Base-by-base conservation (phyloP, 2,888 invertebrate species). In the Amphipyra tragopoginis region DNA sequence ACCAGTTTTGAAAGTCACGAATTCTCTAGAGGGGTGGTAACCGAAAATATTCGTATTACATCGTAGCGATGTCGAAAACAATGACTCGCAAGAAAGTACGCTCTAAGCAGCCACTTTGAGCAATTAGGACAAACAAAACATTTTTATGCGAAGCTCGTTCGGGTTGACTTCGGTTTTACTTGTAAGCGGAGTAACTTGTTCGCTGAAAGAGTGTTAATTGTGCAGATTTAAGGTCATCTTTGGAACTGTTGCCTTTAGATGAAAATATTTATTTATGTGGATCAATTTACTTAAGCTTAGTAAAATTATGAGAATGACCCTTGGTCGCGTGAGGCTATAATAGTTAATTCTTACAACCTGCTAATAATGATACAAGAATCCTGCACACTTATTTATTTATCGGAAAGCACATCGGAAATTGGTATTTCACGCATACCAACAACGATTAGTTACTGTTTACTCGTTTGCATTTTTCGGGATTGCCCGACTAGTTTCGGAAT, bases 61-160 rank as follows among this genome's bases (percentile, higher is more conserved):
- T 79, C 80, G 82, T 79, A 80, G 82, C 86, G 87, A 87, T 87
- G 89, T 90, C 90, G 91, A 91, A 93, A 94, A 94, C 94, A 93
- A 93, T 94, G 94, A 94, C 92, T 93, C 71, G 90, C 84, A 86
- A 85, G 81, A 93, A 92, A 88, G 83, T 89, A 77, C 78, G 80
- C 56, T 72, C 89, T 90, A 91, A 93, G 88, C 92, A 93, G 91
- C 92, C 92, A 94, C 93, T 94, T 90, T 84, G 80, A 90, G 89
- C 94, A 92, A 93, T 94, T 93, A 93, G 90, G 87, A 90, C 87
- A 93, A 94, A 94, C 94, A 93, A 94, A 93, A 92, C 93, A 93
- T 91, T 93, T 93, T 94, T 93, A 92, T 89, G 87, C 87, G 82
- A 79, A 83, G 80, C 80, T 51, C 81, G 83, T 86, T 80, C 66